Conservation (phyloP, 1,140 invertebrate genomes). For the Pissodes strobi region DNA sequence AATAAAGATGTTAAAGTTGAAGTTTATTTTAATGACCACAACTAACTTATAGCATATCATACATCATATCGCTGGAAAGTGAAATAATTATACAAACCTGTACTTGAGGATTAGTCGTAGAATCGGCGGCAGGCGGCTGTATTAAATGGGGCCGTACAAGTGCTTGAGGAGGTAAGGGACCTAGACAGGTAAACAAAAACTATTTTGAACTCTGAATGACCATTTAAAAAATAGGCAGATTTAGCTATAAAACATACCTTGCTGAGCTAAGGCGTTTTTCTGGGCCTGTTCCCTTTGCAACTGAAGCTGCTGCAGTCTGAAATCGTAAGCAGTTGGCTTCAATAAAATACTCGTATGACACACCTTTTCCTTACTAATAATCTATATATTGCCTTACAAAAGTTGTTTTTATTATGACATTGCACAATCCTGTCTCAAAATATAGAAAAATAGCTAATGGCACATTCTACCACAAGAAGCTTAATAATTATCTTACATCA, state of each 20-base stretch:
- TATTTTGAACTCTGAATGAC: too few relatives aligned
- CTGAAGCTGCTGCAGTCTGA: constrained; percentile 60
- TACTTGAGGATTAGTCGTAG: constrained; percentile 40
- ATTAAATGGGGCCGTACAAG: constrained; percentile 26
- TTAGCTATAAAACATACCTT: constrained; percentile 6
- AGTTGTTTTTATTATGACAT: too few relatives aligned
- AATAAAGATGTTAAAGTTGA: too few relatives aligned
- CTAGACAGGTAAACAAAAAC: too few relatives aligned
- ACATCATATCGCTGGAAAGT: too few relatives aligned
- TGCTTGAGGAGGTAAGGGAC: constrained; percentile 43
- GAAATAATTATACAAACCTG: constrained; percentile 58
- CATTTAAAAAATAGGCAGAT: not conserved
- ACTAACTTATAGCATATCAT: too few relatives aligned
- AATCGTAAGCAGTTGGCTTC: constrained; percentile 33
- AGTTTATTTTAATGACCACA: too few relatives aligned
- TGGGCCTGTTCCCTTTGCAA: constrained; percentile 60
- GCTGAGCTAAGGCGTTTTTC: constrained; percentile 38
- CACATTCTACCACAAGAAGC: too few relatives aligned
- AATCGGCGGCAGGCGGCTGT: constrained; percentile 48
- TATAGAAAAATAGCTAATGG: too few relatives aligned
- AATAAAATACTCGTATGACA: not conserved
- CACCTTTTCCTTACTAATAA: not conserved
- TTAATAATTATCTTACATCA: too few relatives aligned
- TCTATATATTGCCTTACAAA: too few relatives aligned
- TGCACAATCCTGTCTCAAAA: too few relatives aligned